A percentile compares a stretch with the other conserved stretches of the same genome.
Evolutionary conservation across 2,888 invertebrate species (phyloP).

Genomic region (Epistrophe grossulariae): DNA sequence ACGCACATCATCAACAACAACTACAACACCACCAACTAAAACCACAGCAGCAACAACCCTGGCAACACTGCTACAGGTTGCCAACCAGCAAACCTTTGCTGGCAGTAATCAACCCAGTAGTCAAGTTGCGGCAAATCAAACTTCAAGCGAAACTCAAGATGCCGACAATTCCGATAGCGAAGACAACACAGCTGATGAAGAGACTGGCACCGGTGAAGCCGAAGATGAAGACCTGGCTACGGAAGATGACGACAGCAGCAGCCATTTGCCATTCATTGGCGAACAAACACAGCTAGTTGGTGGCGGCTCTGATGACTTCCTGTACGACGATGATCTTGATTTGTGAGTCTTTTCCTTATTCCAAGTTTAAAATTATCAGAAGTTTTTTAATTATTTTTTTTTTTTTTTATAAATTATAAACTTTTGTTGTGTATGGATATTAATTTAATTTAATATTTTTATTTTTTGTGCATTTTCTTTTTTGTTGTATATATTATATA

Average conservation of each 20-base stretch:
- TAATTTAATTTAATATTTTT: slow-evolving; percentile 36
- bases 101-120: slow-evolving; percentile 68
- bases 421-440: slow-evolving; percentile 69
- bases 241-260: slow-evolving; percentile 78
- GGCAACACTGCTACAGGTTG: slow-evolving; percentile 77
- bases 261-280: slow-evolving; percentile 75
- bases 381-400: slow-evolving; percentile 31
- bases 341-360: slow-evolving; percentile 80
- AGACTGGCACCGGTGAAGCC: slow-evolving; percentile 72
- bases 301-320: slow-evolving; percentile 79
- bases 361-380: slow-evolving; percentile 49
- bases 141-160: slow-evolving; percentile 62
- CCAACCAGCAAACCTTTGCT: slow-evolving; percentile 68
- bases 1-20: slow-evolving; percentile 33
- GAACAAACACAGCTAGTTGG: slow-evolving; percentile 78
- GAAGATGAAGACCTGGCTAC: slow-evolving; percentile 77
- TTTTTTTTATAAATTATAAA: slow-evolving; percentile 40
- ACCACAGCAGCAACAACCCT: slow-evolving; percentile 73
- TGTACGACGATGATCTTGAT: slow-evolving; percentile 82
- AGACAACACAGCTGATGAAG: slow-evolving; percentile 71
- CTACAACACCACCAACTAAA: slow-evolving; percentile 33
- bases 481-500: slow-evolving; percentile 54
- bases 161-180: slow-evolving; percentile 75
- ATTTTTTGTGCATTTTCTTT: slow-evolving; percentile 56
- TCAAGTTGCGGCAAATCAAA: slow-evolving; percentile 54